A percentile compares a stretch with the other conserved stretches of the same genome.
phyloP scores from a whole-genome alignment of 2,888 invertebrate genomes.

The Opisthograptis luteolata region DNA sequence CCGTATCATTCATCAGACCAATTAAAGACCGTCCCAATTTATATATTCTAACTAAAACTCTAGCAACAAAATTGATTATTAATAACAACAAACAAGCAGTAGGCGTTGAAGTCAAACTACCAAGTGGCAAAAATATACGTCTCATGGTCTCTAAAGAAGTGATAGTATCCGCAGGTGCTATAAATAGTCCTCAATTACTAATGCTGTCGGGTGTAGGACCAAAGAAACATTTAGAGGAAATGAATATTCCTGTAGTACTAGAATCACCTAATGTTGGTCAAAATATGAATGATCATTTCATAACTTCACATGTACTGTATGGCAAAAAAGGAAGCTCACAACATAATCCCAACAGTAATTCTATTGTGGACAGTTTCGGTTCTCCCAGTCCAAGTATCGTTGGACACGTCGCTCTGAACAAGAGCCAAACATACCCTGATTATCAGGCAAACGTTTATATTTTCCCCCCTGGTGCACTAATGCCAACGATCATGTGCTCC shows the following conservation, averaged over 20 bases:
- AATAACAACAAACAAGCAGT: slow-evolving; percentile 36
- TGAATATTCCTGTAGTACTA: slow-evolving; percentile 39
- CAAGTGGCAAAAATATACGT: slow-evolving; percentile 24
- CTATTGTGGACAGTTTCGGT: slow-evolving; percentile 32
- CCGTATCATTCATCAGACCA: slow-evolving; percentile 43
- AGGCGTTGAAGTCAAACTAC: slow-evolving; percentile 43
- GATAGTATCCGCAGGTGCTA: slow-evolving; percentile 49
- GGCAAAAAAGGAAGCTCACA: slow-evolving; percentile 28
- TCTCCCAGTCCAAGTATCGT: slow-evolving; percentile 25
- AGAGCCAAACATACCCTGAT: slow-evolving; percentile 45
- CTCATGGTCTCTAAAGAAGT: slow-evolving; percentile 44
- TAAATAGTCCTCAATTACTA: slow-evolving; percentile 50
- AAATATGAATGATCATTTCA: slow-evolving; percentile 50
- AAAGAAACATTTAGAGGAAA: slow-evolving; percentile 40
- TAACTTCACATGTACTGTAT: slow-evolving; percentile 40
- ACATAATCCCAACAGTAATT: slow-evolving; percentile 26
- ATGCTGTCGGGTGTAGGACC: slow-evolving; percentile 56
- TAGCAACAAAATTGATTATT: slow-evolving; percentile 45
- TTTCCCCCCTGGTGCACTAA: slow-evolving; percentile 13
- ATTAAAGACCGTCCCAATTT: slow-evolving; percentile 44
- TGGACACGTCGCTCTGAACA: slow-evolving; percentile 42
- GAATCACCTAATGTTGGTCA: slow-evolving; percentile 47
- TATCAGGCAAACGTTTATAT: slow-evolving; percentile 42
- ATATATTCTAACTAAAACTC: slow-evolving; percentile 41
- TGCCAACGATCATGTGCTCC: slow-evolving; percentile 23